Evolutionary conservation across 2,888 invertebrate species (phyloP).

Genomic region (Patella caerulea): DNA sequence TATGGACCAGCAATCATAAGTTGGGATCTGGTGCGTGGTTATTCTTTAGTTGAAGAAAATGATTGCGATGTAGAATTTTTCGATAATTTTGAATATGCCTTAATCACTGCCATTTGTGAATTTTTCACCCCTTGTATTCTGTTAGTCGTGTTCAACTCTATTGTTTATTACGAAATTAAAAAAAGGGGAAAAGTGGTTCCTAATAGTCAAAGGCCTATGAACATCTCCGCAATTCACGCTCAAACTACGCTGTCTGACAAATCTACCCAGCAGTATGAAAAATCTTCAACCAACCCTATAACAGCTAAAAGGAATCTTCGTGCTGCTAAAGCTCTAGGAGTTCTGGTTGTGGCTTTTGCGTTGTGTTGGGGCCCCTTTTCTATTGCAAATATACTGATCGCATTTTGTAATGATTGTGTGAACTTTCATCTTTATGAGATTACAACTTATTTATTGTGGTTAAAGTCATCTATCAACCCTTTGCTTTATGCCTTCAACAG

Average conservation of each 20-base stretch:
- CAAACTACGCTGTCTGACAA: too few relatives aligned
- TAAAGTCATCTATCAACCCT: slow-evolving; percentile 12
- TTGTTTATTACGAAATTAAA: slow-evolving; percentile 4
- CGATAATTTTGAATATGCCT: slow-evolving; percentile 22
- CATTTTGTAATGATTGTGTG: slow-evolving; percentile 10
- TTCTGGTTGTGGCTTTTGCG: slow-evolving; percentile 4
- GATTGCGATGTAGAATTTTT: slow-evolving; percentile 36
- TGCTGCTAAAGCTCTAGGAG: slow-evolving; percentile 13
- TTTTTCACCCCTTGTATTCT: slow-evolving; percentile 23
- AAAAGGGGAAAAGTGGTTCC: slow-evolving; percentile 2
- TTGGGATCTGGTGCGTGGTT: slow-evolving; percentile 23
- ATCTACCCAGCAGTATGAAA: too few relatives aligned
- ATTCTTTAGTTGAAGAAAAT: slow-evolving; percentile 20
- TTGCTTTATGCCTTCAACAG: slow-evolving; percentile 14
- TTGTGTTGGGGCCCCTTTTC: slow-evolving; percentile 13
- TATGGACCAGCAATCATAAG: slow-evolving; percentile 28
- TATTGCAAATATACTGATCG: background rate
- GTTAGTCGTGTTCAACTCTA: slow-evolving; percentile 22
- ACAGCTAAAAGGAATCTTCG: background rate
- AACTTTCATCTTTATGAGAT: slow-evolving; percentile 4
- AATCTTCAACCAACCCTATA: too few relatives aligned
- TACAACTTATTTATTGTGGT: slow-evolving; percentile 8
- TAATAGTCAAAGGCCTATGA: background rate
- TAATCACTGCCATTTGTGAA: slow-evolving; percentile 25
- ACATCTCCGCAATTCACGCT: background rate